These are phyloP conservation scores for Nibea coibor DNA, from an alignment of 2,113 vertebrate species.

Conservation along the genomic window DNA sequence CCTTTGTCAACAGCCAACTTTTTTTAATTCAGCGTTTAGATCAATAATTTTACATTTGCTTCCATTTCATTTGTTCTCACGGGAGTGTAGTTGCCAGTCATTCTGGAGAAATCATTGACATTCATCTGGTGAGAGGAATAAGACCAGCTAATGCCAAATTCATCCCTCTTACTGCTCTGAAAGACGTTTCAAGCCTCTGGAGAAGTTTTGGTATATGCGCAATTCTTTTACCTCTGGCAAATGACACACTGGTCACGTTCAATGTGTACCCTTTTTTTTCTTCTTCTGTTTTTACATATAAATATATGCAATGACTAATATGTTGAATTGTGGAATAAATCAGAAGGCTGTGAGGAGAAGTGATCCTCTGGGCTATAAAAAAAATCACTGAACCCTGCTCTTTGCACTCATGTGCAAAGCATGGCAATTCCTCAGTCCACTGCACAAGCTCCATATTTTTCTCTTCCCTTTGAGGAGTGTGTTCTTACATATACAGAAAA, in stretches of 20 bases:
- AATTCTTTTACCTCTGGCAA: constrained; percentile 19
- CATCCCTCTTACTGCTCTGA: not conserved
- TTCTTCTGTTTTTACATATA: constrained; percentile 27
- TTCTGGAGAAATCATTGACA: constrained; percentile 17
- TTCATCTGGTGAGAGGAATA: constrained; percentile 21
- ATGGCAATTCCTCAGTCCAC: constrained; percentile 76
- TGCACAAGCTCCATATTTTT: constrained; percentile 64
- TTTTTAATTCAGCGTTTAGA: constrained; percentile 42
- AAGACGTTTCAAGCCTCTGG: constrained; percentile 1
- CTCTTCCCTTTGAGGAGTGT: constrained; percentile 69
- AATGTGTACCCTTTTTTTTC: constrained; percentile 32
- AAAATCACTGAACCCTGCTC: constrained; percentile 73
- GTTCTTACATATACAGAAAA: constrained; percentile 72
- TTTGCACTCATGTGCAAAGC: constrained; percentile 73
- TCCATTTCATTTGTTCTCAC: constrained; percentile 32
- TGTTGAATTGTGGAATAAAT: constrained; percentile 26
- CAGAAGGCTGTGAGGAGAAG: constrained; percentile 57
- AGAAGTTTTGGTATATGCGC: not conserved
- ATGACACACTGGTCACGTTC: constrained; percentile 18
- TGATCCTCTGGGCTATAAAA: constrained; percentile 63
- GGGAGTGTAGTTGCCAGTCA: constrained; percentile 6
- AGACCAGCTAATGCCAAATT: not conserved
- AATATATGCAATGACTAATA: constrained; percentile 37
- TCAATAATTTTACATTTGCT: constrained; percentile 56
- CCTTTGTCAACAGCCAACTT: constrained; percentile 67